Percentiles rank a stretch among this genome's conserved stretches.
Evolutionary conservation across 2,113 vertebrate genomes (phyloP).

Genomic region (Epinephelus cyanopodus): DNA sequence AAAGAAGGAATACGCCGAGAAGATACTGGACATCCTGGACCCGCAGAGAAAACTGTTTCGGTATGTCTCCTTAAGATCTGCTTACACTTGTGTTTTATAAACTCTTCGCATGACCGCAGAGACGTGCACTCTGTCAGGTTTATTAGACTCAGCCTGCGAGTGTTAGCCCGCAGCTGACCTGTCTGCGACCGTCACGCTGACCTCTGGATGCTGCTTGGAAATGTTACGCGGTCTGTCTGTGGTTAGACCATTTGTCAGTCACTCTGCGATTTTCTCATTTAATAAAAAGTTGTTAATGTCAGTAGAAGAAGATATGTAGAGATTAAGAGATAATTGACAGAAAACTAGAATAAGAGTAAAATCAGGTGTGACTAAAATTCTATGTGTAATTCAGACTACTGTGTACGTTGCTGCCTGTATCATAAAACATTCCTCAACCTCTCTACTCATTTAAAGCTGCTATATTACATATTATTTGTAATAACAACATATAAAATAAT

Average conservation of each 20-base stretch:
- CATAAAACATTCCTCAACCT: not conserved
- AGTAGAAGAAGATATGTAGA: not conserved
- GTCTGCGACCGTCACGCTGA: not conserved
- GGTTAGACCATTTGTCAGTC: not conserved
- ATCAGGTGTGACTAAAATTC: not conserved
- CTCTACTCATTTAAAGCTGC: not conserved
- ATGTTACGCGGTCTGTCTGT: not conserved
- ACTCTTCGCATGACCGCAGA: conserved; percentile 1
- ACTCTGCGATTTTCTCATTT: not conserved
- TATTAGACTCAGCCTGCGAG: not conserved
- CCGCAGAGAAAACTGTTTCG: conserved; percentile 87
- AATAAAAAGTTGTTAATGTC: not conserved
- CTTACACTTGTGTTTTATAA: conserved; percentile 39
- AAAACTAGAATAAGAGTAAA: not conserved
- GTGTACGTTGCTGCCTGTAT: not conserved
- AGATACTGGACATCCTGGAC: conserved; percentile 88
- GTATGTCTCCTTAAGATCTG: conserved; percentile 65
- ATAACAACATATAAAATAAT: no score
- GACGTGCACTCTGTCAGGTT: not conserved
- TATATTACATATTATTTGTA: not conserved
- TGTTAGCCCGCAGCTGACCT: not conserved
- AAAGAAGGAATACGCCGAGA: conserved; percentile 87
- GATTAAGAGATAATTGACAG: not conserved
- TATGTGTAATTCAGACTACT: not conserved
- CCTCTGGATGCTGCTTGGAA: not conserved